These are phyloP conservation scores for Lepus timidus DNA, from an alignment of 2,113 vertebrate genomes.

Conservation along the genomic window DNA sequence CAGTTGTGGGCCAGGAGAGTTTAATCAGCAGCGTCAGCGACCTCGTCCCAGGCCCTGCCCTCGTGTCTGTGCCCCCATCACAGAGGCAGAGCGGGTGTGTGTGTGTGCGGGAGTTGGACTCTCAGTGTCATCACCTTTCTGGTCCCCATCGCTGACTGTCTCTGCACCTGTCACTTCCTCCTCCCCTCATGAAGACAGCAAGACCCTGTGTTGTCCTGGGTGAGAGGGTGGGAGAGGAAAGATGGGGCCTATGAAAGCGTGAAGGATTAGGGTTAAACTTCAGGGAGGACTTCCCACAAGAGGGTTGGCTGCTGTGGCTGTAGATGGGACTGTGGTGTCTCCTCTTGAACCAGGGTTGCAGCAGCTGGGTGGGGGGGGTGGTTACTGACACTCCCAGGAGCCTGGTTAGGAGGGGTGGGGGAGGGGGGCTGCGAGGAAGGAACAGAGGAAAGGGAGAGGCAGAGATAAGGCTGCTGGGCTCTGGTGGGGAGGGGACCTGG, in stretches of 20 bases:
- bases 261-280: background rate
- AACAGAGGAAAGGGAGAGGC: background rate
- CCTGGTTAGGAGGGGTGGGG: background rate
- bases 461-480: background rate
- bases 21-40: background rate
- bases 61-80: background rate
- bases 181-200: background rate
- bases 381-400: background rate
- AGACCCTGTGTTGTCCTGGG: background rate
- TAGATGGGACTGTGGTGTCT: background rate
- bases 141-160: background rate
- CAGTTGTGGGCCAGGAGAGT: background rate
- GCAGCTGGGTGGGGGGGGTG: background rate
- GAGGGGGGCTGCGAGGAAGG: slow-evolving; percentile 41
- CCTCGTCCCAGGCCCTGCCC: background rate
- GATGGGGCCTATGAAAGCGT: background rate
- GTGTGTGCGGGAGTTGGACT: background rate
- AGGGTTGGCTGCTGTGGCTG: background rate
- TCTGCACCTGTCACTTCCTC: background rate
- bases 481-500: background rate
- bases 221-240: background rate
- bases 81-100: background rate
- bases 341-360: slow-evolving; percentile 31
- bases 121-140: background rate
- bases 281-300: slow-evolving; percentile 20